phyloP scores from a whole-genome alignment of 2,888 invertebrate species.

The Cephus sareptanus region DNA sequence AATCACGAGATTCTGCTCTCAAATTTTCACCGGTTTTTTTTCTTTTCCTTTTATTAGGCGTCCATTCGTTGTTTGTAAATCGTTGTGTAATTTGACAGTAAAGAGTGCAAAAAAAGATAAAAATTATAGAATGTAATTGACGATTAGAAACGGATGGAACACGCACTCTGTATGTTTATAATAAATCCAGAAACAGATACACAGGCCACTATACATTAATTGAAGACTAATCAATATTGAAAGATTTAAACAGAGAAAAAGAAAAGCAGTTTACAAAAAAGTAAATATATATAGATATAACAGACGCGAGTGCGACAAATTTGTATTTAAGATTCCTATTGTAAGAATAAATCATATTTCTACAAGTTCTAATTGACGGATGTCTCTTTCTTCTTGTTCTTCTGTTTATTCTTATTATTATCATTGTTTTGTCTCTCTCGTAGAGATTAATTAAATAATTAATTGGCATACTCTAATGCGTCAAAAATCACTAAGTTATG shows the following conservation, averaged over 20 bases:
- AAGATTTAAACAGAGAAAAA: conserved; percentile 3
- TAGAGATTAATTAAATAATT: neutral
- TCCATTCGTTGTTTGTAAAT: neutral
- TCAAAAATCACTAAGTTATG: neutral
- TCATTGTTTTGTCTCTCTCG: neutral
- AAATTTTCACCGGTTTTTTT: neutral
- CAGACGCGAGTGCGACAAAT: conserved; percentile 30
- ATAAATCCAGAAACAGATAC: neutral
- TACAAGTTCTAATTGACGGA: conserved; percentile 51
- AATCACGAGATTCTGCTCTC: neutral
- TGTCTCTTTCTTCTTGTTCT: conserved; percentile 20
- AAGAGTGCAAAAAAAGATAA: neutral
- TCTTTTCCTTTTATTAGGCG: neutral
- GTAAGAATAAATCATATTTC: conserved; percentile 58
- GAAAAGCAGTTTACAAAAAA: neutral
- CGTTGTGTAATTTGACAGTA: neutral
- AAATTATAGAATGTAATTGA: neutral
- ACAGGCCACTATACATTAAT: neutral
- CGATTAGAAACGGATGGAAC: neutral
- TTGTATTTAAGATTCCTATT: conserved; percentile 52
- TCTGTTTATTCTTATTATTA: conserved; percentile 12
- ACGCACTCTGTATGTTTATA: neutral
- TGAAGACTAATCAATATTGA: neutral
- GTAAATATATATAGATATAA: conserved; percentile 1
- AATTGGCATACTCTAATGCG: neutral